Evolutionary conservation across 92 coral and sea anemone species (phyloP).

Genomic region (Metridium senile): DNA sequence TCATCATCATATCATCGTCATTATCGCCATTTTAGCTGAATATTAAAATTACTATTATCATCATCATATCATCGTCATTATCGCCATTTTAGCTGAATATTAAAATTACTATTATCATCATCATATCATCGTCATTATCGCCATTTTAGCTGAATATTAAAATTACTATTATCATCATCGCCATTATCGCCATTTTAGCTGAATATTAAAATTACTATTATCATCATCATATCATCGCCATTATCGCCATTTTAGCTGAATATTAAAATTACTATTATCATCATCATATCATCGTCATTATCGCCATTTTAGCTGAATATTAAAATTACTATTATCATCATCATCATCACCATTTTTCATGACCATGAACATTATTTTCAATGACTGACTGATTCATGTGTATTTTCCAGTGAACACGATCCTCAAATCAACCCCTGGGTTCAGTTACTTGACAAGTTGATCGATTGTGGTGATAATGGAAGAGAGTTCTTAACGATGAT

Average conservation of each 20-base stretch:
- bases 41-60: too few relatives aligned
- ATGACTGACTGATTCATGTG: background rate
- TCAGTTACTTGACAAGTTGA: conserved; percentile 64
- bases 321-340: background rate
- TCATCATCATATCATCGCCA: background rate
- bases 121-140: too few relatives aligned
- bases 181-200: background rate
- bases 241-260: background rate
- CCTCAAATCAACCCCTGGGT: conserved; percentile 85
- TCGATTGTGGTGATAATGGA: conserved; percentile 70
- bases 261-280: background rate
- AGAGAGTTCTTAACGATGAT: conserved; percentile 61
- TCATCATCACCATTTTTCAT: background rate
- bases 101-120: too few relatives aligned
- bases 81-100: too few relatives aligned
- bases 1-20: too few relatives aligned
- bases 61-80: too few relatives aligned
- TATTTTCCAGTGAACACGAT: conserved; percentile 51
- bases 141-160: too few relatives aligned
- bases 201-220: background rate
- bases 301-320: background rate
- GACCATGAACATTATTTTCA: background rate
- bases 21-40: too few relatives aligned
- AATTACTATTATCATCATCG: background rate
- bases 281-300: background rate